Evolutionary conservation across 2,113 vertebrate species (phyloP).

Genomic region (Clarias macrocephalus): DNA sequence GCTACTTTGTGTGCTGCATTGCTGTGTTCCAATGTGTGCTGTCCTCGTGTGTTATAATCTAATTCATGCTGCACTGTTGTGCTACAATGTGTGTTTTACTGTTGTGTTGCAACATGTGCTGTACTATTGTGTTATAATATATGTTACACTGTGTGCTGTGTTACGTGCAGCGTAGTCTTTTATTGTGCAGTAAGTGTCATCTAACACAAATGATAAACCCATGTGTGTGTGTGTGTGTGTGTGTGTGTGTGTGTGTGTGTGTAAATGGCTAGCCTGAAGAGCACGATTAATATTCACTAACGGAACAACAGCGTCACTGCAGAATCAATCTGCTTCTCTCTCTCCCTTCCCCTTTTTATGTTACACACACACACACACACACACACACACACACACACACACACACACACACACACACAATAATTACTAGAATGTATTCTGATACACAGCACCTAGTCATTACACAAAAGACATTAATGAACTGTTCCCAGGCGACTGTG

Average conservation of each 20-base stretch:
- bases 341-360: not conserved
- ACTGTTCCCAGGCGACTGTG: not conserved
- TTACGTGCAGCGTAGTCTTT: not conserved
- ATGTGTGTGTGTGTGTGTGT: not conserved
- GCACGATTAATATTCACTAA: conserved; percentile 12
- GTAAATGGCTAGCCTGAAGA: not conserved
- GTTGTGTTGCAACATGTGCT: not conserved
- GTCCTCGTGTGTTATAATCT: not conserved
- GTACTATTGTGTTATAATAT: not conserved
- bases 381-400: not conserved
- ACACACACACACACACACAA: not conserved
- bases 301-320: not conserved
- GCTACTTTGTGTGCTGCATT: not conserved
- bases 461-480: not conserved
- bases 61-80: not conserved
- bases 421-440: conserved; percentile 7
- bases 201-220: not conserved
- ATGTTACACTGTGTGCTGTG: not conserved
- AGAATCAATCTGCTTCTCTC: not conserved
- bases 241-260: not conserved
- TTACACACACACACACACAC: not conserved
- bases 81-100: not conserved
- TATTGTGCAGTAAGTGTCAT: not conserved
- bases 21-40: not conserved
- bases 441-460: not conserved